A percentile compares a stretch with the other conserved stretches of the same genome.
These are phyloP conservation scores for Pristionchus exspectatus DNA, from an alignment of 2,888 invertebrate species.

Conservation along the genomic window DNA sequence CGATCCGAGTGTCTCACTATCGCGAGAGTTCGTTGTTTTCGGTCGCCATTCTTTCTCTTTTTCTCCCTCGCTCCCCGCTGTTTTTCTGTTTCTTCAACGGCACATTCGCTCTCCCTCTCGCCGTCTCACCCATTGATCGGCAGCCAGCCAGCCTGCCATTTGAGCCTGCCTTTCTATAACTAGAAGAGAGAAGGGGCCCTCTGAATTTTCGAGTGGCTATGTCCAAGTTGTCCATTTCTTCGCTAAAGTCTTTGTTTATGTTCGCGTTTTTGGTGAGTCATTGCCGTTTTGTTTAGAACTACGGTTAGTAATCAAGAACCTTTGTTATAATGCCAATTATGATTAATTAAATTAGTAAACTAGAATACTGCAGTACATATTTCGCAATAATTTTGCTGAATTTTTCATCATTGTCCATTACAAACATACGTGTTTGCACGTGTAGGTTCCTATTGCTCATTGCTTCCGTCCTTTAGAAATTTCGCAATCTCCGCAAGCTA, in stretches of 20 bases:
- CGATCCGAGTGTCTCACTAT: neutral
- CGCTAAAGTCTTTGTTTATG: neutral
- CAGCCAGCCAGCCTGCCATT: neutral
- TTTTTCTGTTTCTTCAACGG: neutral
- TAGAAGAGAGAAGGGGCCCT: no score
- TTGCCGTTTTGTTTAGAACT: no score
- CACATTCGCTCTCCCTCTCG: neutral
- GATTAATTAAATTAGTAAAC: no score
- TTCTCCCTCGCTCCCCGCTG: neutral
- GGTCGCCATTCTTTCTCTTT: neutral
- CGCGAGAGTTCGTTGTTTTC: constrained; percentile 2
- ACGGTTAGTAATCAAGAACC: no score
- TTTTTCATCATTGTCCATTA: neutral
- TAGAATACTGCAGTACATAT: neutral
- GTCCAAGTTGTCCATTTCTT: neutral
- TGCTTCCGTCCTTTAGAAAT: neutral
- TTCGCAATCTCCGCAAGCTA: neutral
- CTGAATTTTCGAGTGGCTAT: no score
- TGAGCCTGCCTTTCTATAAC: neutral
- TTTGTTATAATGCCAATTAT: no score
- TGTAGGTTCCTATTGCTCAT: neutral
- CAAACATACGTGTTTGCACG: neutral
- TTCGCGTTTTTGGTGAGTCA: neutral
- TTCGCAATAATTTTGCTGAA: neutral
- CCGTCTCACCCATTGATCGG: constrained; percentile 29